Conservation (phyloP, 2,888 invertebrate genomes). For the Liodrosophila aerea region DNA sequence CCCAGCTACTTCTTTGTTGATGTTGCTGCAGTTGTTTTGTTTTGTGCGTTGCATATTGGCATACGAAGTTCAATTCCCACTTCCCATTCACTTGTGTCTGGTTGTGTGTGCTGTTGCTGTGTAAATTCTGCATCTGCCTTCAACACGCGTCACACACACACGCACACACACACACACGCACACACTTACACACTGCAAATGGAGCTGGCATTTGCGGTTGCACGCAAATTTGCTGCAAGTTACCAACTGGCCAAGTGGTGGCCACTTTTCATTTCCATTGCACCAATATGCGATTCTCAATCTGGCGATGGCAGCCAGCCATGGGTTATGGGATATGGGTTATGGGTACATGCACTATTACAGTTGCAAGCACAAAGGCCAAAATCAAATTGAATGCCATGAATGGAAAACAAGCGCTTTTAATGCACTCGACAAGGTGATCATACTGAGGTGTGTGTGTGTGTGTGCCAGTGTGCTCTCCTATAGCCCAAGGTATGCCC, state of each 20-base stretch:
- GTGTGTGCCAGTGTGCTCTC: neutral
- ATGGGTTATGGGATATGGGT: conserved; percentile 17
- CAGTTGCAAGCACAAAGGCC: conserved; percentile 19
- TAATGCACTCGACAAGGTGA: conserved; percentile 12
- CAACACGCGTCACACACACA: conserved; percentile 6
- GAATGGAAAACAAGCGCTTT: conserved; percentile 29
- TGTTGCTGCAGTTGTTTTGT: conserved; percentile 7
- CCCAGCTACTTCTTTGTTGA: too few relatives aligned
- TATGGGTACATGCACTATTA: neutral
- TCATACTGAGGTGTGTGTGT: neutral
- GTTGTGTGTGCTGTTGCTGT: conserved; percentile 12
- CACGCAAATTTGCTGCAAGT: conserved; percentile 49
- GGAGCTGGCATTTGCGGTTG: conserved; percentile 43
- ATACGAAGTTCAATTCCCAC: conserved; percentile 23
- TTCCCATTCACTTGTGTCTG: conserved; percentile 13
- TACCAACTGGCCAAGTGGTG: conserved; percentile 26
- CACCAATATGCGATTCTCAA: conserved; percentile 4
- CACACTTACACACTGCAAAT: too few relatives aligned
- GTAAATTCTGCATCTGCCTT: conserved; percentile 36
- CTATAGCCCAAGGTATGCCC: too few relatives aligned
- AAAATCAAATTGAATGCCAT: conserved; percentile 16
- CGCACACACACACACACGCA: conserved; percentile 6
- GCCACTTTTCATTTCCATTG: conserved; percentile 20
- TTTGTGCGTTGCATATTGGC: conserved; percentile 12
- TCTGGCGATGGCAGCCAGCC: conserved; percentile 1